Conservation (phyloP, 1,140 invertebrate genomes). For the Euglossa dilemma region DNA sequence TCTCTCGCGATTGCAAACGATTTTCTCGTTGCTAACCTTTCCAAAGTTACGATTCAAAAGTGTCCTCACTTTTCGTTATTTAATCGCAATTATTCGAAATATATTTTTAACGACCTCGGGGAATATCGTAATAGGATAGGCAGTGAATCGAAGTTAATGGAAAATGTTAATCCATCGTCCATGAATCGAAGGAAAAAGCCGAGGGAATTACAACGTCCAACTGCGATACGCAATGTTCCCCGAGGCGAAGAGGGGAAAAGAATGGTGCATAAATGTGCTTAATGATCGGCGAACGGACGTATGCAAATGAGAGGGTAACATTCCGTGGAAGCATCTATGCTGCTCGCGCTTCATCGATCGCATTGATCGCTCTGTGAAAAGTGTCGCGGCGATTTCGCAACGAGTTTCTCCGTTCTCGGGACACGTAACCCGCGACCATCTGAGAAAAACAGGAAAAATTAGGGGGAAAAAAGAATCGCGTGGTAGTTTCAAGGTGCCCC, state of each 20-base stretch:
- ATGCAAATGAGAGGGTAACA: constrained; percentile 28
- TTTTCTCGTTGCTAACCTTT: background rate
- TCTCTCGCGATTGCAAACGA: background rate
- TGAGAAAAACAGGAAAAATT: too few relatives aligned
- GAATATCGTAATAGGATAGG: too few relatives aligned
- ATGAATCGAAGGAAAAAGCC: background rate
- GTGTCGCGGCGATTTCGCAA: constrained; percentile 50
- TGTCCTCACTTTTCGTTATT: too few relatives aligned
- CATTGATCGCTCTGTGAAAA: constrained; percentile 31
- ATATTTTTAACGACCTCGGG: too few relatives aligned
- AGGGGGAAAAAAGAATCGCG: background rate
- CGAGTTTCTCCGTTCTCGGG: constrained; percentile 40
- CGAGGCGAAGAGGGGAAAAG: background rate
- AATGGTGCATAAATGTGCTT: background rate
- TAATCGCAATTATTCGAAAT: too few relatives aligned
- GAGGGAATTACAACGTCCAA: background rate
- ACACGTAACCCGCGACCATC: background rate
- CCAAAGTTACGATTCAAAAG: too few relatives aligned
- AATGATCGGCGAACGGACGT: constrained; percentile 19
- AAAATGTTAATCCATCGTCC: too few relatives aligned
- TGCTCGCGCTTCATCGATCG: constrained; percentile 41
- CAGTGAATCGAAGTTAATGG: too few relatives aligned
- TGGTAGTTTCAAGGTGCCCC: constrained; percentile 14
- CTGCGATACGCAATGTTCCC: background rate
- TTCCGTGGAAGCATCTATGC: constrained; percentile 11